Percentiles rank a stretch among this genome's conserved stretches.
Evolutionary conservation across 2,888 invertebrate genomes (phyloP).

Genomic region (Lapara coniferarum): DNA sequence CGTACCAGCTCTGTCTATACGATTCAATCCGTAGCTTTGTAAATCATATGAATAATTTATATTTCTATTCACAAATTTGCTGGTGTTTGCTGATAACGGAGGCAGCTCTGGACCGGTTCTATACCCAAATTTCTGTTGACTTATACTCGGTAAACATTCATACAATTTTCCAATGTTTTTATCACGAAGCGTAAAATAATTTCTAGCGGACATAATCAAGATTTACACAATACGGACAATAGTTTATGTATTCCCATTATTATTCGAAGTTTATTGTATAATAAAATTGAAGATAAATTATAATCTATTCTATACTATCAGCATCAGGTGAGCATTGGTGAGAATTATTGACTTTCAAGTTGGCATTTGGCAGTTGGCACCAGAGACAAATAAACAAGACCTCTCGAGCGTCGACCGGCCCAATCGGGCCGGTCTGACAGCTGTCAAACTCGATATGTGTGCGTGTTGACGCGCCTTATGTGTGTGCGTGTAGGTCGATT

Average conservation of each 20-base stretch:
- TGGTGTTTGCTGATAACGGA: conserved; percentile 64
- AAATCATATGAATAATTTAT: conserved; percentile 65
- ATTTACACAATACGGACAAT: conserved; percentile 3
- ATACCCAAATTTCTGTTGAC: conserved; percentile 65
- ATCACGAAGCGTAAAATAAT: conserved; percentile 72
- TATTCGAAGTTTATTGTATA: neutral
- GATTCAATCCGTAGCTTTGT: conserved; percentile 57
- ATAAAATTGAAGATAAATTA: neutral
- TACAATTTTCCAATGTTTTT: conserved; percentile 67
- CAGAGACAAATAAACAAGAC: too few species aligned
- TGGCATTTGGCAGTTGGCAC: too few species aligned
- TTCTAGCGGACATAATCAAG: conserved; percentile 77
- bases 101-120: conserved; percentile 63
- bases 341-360: too few species aligned
- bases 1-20: conserved; percentile 65
- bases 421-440: too few species aligned
- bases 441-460: too few species aligned
- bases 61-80: conserved; percentile 65
- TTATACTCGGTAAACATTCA: conserved; percentile 74
- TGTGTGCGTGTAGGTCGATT: too few species aligned
- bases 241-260: conserved; percentile 20
- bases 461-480: too few species aligned
- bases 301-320: neutral
- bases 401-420: too few species aligned
- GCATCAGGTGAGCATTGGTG: too few species aligned